Conservation (phyloP, 2,797 vertebrate species). For the Orestias chungarensis region DNA sequence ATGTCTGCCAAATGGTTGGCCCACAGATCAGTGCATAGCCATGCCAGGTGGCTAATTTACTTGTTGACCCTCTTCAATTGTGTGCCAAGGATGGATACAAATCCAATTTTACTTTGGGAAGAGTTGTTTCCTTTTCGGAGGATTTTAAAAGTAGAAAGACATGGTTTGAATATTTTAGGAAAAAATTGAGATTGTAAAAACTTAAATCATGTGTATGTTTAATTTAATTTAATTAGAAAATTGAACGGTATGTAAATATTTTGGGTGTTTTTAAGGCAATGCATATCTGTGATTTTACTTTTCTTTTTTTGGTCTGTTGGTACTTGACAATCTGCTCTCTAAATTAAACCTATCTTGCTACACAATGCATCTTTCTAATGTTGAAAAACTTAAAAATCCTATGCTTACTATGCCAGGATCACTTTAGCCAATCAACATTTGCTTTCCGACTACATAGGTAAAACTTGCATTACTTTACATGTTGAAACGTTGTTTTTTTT, state of each 20-base stretch:
- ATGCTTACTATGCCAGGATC: no score
- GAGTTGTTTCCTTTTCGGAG: neutral
- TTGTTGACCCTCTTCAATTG: neutral
- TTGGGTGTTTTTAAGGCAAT: neutral
- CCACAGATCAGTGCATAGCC: neutral
- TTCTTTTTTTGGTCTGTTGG: neutral
- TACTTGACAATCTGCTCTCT: neutral
- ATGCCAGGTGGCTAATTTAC: conserved; percentile 6
- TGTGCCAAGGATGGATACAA: neutral
- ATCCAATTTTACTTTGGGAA: neutral
- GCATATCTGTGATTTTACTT: neutral
- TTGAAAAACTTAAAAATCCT: neutral
- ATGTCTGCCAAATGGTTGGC: neutral
- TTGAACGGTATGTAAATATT: no score
- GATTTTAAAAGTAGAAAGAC: neutral
- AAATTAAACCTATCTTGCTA: neutral
- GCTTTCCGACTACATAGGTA: neutral
- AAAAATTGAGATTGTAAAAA: neutral
- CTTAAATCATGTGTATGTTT: neutral
- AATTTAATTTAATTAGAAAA: no score
- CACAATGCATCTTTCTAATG: neutral
- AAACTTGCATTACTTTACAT: conserved; percentile 2
- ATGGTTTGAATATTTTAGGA: neutral
- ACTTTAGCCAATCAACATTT: neutral
- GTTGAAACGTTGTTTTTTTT: neutral